Evolutionary conservation across 2,888 invertebrate species (phyloP), one percentile per base, ranked within the genome.

Genomic region (Metacarcinus magister): DNA sequence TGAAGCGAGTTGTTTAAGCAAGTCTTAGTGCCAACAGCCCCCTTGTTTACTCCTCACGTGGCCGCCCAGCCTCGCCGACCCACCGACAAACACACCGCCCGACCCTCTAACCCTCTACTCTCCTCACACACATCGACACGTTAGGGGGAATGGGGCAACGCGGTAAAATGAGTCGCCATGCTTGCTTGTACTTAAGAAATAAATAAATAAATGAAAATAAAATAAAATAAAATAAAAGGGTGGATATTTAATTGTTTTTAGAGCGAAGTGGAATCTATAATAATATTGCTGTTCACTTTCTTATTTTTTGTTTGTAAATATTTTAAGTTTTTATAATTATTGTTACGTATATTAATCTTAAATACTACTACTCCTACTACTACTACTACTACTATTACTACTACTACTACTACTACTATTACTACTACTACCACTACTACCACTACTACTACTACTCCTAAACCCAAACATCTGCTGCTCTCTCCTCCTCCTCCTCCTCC

Each of bases 1-100:
- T 82, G 82, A 82, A 82, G 82, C 82, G 82, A 13, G 82, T 82
- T 82, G 82, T 82, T 82, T 28, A 82, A 82, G 82, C 32, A 82
- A 82, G 82, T 8, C 32, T 28, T 82, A 82, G 82, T 82, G 32
- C 82, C 82, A 82, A 82, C 82, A 82, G 82, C 82, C 13, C 32
- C 32, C 82, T 82, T 82, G 82, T 82, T 82, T 82, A 82, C 82
- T 2, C 82, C 82, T 28, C 28, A 82, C 82, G 82, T 75, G 7
- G 75, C 28, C 75, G 75, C 75, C 75, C 32, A 82, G 32, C 82
- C 82, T 13, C 82, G 8, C 82, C 82, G 8, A 28, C 82, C 32
- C 32, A 82, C 82, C 82, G 75, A 75, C 75, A 75, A 75, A 75
- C n/a, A 82, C 82, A 82, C 82, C 13, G 82, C 3, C 54, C 82